These are phyloP conservation scores for Solenodon paradoxus DNA, from an alignment of 2,113 vertebrate species.

Conservation along the genomic window DNA sequence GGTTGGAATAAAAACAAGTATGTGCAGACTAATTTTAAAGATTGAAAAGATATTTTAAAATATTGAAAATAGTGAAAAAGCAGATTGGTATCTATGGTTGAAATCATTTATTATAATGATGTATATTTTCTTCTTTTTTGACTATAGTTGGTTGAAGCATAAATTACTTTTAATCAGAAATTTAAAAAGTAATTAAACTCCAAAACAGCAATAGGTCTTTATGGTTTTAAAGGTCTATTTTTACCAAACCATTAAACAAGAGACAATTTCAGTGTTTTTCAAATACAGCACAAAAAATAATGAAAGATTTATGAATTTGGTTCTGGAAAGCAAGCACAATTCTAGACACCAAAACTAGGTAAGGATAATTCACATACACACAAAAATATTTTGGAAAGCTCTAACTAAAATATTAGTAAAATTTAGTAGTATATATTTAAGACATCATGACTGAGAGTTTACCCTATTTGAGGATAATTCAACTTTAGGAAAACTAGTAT, in stretches of 20 bases:
- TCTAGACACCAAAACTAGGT: neutral
- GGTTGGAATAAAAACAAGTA: neutral
- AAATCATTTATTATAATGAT: conserved; percentile 29
- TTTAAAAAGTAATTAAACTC: neutral
- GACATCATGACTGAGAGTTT: neutral
- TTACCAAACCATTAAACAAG: neutral
- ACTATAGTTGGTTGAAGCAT: conserved; percentile 19
- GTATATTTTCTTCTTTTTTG: neutral
- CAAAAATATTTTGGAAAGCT: neutral
- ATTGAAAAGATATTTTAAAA: neutral
- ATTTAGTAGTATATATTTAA: neutral
- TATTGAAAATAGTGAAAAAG: conserved; percentile 7
- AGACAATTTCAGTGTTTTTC: neutral
- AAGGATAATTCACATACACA: neutral
- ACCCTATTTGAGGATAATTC: neutral
- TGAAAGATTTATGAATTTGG: neutral
- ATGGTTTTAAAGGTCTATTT: neutral
- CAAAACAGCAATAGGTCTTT: neutral
- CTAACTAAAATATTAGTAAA: neutral
- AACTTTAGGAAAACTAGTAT: conserved; percentile 9
- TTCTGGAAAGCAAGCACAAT: neutral
- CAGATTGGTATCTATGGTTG: neutral
- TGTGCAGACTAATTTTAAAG: neutral
- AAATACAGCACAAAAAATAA: neutral
- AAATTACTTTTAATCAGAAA: conserved; percentile 18